Conservation (phyloP, 2,888 invertebrate species). For the Unio delphinus region DNA sequence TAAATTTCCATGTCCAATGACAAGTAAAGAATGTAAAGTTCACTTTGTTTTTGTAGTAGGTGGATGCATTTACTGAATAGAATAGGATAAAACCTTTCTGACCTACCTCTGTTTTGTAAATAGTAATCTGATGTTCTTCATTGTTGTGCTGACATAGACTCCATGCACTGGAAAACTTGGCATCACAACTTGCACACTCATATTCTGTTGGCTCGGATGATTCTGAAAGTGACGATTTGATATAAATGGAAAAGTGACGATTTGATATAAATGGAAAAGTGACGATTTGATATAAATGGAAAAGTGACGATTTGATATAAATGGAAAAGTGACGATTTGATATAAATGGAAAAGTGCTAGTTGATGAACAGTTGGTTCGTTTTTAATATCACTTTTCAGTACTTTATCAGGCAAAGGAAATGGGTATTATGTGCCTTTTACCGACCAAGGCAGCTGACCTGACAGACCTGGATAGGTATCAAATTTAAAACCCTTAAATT, state of each 20-base stretch:
- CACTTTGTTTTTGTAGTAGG: too few species aligned
- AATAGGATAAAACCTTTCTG: neutral
- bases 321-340: neutral
- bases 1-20: too few species aligned
- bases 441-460: too few species aligned
- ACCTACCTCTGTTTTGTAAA: conserved; percentile 46
- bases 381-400: too few species aligned
- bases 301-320: neutral
- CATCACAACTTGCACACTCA: conserved; percentile 55
- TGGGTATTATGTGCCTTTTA: too few species aligned
- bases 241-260: neutral
- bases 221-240: conserved; percentile 5
- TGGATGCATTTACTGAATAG: neutral
- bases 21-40: too few species aligned
- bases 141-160: conserved; percentile 58
- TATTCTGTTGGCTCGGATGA: conserved; percentile 33
- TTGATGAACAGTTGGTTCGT: too few species aligned
- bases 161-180: conserved; percentile 55
- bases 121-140: conserved; percentile 52
- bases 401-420: too few species aligned
- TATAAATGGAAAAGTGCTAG: too few species aligned
- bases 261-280: neutral
- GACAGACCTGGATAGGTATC: too few species aligned
- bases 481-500: too few species aligned
- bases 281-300: too few species aligned